Base-by-base conservation (phyloP, 2,888 invertebrate genomes). In the Isoperla grammatica region DNA sequence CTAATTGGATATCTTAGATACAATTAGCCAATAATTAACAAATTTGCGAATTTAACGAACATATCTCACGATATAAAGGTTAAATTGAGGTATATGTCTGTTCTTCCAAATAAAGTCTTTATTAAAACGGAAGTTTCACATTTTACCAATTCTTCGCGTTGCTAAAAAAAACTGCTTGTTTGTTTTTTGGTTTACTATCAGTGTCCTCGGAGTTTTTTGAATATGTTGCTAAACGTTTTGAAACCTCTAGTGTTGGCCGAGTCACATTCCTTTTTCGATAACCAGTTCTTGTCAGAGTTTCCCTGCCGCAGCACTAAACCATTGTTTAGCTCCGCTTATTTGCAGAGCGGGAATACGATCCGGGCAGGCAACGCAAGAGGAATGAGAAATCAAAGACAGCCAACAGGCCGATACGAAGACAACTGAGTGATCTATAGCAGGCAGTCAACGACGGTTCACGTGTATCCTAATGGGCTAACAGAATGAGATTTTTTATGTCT, bases 381-480 rank as follows among this genome's bases (percentile, higher is more conserved):
- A 59, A 59, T 58, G 61, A 59, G 59, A 59, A 61, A 59, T 61
- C 61, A 59, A 61, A 59, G 59, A 20, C 57, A 55, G 39, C 53
- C 37, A 37, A 53, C 53, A 46, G 46, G 22, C 22, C 46, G 53
- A 23, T 43, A 29, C 12, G 19, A 11, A 39, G 56, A 57, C 46
- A 15, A 9, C 29, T 59, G 61, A 61, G 57, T 62, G 62, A 62
- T 62, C 57, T 57, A 62, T 54, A 39, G 54, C 19, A 22, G 20
- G 35, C 20, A 35, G 53, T 39, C 43, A 42, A 23, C 19, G 58
- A 57, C 59, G 55, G 46, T 55, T 58, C 61, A 56, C 59, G 39
- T 59, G 62, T 57, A 39, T 57, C 56, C 62, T 62, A 62, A 62
- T 62, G 62, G 62, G 53, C 57, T 56, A 59, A 59, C 61, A 61